Percentiles rank a stretch among this genome's conserved stretches.
Conservation (phyloP, 64 coral and sea anemone species). For the Montipora sp. region DNA sequence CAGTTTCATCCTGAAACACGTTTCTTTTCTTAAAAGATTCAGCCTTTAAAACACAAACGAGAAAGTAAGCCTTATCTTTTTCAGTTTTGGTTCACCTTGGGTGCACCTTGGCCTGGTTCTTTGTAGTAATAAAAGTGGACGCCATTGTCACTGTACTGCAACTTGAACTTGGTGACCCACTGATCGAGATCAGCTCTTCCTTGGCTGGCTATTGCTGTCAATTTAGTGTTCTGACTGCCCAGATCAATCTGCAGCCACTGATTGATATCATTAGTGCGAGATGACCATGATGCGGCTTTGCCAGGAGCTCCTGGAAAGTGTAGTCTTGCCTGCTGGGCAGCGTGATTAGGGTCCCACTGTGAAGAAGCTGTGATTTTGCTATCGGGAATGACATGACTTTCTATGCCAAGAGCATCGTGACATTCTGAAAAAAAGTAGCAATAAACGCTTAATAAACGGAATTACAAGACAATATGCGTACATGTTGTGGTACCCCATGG, state of each 20-base stretch:
- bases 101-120: not conserved
- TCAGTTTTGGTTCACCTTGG: not conserved
- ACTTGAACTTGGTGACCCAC: slow-evolving; percentile 3
- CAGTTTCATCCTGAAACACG: no score
- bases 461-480: no score
- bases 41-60: no score
- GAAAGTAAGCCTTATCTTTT: not conserved
- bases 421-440: not conserved
- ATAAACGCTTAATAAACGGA: no score
- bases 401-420: not conserved
- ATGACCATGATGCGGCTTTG: not conserved
- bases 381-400: not conserved
- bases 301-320: not conserved
- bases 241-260: slow-evolving; percentile 8
- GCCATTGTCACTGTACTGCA: not conserved
- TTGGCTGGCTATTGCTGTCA: not conserved
- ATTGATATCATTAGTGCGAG: not conserved
- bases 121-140: not conserved
- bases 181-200: not conserved
- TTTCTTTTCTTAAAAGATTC: no score
- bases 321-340: not conserved
- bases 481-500: no score
- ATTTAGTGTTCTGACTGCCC: not conserved
- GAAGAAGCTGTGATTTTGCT: not conserved
- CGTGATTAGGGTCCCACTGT: not conserved